Base-by-base conservation (phyloP, 2,113 vertebrate genomes). In the Callipepla squamata region DNA sequence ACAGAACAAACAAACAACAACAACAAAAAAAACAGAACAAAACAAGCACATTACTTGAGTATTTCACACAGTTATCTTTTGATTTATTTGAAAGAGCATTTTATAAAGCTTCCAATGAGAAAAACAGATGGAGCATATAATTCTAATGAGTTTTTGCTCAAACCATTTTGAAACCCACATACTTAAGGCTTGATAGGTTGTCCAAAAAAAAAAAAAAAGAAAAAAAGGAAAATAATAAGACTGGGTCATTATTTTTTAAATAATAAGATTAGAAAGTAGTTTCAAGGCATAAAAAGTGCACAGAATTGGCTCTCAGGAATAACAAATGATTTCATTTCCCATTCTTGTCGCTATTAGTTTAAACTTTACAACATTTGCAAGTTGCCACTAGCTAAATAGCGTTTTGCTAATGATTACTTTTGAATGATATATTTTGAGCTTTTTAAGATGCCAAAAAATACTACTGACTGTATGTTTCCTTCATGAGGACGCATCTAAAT, bases 191-290 rank as follows among this genome's bases (percentile, higher is more conserved):
- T 93, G 93, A 97, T 94, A 91, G 91, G 94, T 68, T 97, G 92
- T 81, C 28, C 65, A 93, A 89, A 82, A 88, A 91, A 79, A 51
- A 55, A 48, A 67, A 36, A 51, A 55, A 55, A 48, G 61, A 36
- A 51, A 55, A 42, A 82, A 85, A 47, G 23, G 65, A 85, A 80
- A 95, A 94, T 76, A 92, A 88, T 85, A 92, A 89, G 84, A 85
- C 48, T 82, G 82, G 80, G 92, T 95, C 96, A 96, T 97, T 97
- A 97, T 97, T 97, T 97, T 97, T 97, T 92, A 96, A 98, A 97
- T 96, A 97, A 96, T 97, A 97, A 97, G 93, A 97, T 96, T 96
- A 97, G 91, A 97, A 97, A 97, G 94, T 85, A 88, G 94, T 97
- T 97, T 95, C 91, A 94, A 95, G 96, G 91, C 93, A 96, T 95